phyloP scores from a whole-genome alignment of 1,140 invertebrate species.

The Drosophila gunungcola region DNA sequence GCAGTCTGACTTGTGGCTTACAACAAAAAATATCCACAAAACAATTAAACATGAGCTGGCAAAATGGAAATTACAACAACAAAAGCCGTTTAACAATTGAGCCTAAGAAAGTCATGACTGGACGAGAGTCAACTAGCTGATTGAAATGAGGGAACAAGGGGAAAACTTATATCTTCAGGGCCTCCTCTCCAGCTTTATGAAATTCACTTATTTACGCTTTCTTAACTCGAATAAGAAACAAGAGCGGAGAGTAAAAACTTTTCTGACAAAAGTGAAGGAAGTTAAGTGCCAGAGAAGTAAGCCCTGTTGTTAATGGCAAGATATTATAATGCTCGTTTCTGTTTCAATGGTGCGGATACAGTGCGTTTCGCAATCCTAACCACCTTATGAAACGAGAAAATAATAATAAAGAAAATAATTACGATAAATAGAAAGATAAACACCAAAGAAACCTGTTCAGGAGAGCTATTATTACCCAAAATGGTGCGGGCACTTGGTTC shows the following conservation, averaged over 20 bases:
- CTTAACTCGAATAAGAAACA: slow-evolving; percentile 45
- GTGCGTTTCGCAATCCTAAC: slow-evolving; percentile 29
- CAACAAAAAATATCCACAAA: slow-evolving; percentile 9
- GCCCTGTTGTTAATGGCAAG: slow-evolving; percentile 42
- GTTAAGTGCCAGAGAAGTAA: slow-evolving; percentile 26
- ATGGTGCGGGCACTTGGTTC: not conserved
- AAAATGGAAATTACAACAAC: slow-evolving; percentile 56
- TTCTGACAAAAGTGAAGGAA: slow-evolving; percentile 23
- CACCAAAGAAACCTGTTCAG: slow-evolving; percentile 27
- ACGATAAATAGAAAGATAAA: slow-evolving; percentile 45
- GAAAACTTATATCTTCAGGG: not conserved
- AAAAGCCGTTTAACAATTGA: slow-evolving; percentile 47
- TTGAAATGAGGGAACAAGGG: slow-evolving; percentile 16
- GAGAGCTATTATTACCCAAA: slow-evolving; percentile 11
- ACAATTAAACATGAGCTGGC: slow-evolving; percentile 52
- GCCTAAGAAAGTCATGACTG: slow-evolving; percentile 48
- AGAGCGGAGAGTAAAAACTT: slow-evolving; percentile 25
- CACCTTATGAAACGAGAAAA: slow-evolving; percentile 29
- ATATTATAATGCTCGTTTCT: slow-evolving; percentile 13
- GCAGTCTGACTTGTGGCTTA: slow-evolving; percentile 35
- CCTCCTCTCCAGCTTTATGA: slow-evolving; percentile 19
- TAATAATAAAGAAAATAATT: slow-evolving; percentile 36
- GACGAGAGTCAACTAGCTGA: slow-evolving; percentile 11
- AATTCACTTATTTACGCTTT: slow-evolving; percentile 78
- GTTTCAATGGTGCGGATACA: slow-evolving; percentile 33